Evolutionary conservation across 2,797 vertebrate species (phyloP).

Genomic region (Gobio occitaniae): DNA sequence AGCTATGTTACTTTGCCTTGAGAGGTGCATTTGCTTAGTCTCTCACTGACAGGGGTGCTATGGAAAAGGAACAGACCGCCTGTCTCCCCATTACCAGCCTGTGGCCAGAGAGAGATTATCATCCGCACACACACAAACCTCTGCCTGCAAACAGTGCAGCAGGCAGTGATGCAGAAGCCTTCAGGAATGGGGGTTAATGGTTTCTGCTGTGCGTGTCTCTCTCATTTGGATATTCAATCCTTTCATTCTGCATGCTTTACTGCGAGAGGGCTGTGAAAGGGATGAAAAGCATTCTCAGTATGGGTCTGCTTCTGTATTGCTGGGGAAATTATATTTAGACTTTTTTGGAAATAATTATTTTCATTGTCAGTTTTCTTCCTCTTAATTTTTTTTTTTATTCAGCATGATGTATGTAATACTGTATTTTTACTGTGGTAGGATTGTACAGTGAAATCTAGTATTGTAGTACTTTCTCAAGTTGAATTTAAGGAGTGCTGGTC

Average conservation of each 20-base stretch:
- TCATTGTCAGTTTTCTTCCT: neutral
- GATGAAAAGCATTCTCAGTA: neutral
- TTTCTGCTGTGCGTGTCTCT: conserved; percentile 23
- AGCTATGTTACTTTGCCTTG: conserved; percentile 50
- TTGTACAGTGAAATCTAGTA: no score
- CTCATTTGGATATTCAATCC: neutral
- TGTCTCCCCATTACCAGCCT: conserved; percentile 60
- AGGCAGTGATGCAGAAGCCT: conserved; percentile 27
- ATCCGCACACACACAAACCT: conserved; percentile 22
- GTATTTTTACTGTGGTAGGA: neutral
- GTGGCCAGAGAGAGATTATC: conserved; percentile 56
- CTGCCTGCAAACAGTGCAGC: conserved; percentile 26
- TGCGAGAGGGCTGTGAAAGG: conserved; percentile 24
- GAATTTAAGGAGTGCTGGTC: no score
- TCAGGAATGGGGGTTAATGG: conserved; percentile 48
- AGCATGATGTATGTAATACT: neutral
- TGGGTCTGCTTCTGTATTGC: conserved; percentile 19
- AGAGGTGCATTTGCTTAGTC: conserved; percentile 41
- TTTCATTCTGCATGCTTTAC: conserved; percentile 20
- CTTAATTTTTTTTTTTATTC: neutral
- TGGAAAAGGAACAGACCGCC: conserved; percentile 62
- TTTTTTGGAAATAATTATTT: neutral
- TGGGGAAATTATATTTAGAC: neutral
- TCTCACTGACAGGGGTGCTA: conserved; percentile 47
- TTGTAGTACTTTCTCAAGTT: no score